Conservation (phyloP, 1,140 invertebrate genomes). For the Steinernema khuongi region DNA sequence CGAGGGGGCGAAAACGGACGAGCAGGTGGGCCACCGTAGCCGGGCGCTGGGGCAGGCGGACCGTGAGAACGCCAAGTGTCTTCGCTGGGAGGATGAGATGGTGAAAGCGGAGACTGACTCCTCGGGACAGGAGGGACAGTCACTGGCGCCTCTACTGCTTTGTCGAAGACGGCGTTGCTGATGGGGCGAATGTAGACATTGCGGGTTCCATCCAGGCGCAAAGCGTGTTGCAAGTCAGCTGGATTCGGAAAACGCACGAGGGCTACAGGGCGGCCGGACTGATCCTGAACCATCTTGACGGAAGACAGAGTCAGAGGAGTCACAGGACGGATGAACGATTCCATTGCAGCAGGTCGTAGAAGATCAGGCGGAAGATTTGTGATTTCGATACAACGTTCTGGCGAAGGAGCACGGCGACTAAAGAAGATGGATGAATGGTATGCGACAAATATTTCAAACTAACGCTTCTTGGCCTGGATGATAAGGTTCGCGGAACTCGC, state of each 20-base stretch:
- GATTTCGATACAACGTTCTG: conserved; percentile 26
- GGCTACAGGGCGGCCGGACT: neutral
- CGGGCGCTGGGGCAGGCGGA: neutral
- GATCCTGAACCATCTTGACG: conserved; percentile 25
- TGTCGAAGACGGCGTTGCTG: neutral
- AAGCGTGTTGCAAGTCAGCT: neutral
- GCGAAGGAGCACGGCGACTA: neutral
- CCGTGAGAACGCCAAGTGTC: neutral
- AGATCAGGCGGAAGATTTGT: conserved; percentile 27
- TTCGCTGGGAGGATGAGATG: neutral
- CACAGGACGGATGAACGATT: conserved; percentile 27
- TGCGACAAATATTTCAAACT: too few relatives aligned
- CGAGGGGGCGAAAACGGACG: neutral
- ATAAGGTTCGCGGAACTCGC: too few relatives aligned
- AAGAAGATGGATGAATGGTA: too few relatives aligned
- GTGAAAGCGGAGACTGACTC: neutral
- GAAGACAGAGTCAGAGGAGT: conserved; percentile 25
- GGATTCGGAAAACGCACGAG: neutral
- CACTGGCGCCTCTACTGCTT: neutral
- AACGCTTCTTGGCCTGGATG: too few relatives aligned
- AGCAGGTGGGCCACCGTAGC: neutral
- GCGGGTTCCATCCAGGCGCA: neutral
- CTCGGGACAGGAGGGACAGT: neutral
- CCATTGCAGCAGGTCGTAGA: conserved; percentile 23
- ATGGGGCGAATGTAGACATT: neutral